Conservation (phyloP, 2,888 invertebrate species). For the Arge pagana region DNA sequence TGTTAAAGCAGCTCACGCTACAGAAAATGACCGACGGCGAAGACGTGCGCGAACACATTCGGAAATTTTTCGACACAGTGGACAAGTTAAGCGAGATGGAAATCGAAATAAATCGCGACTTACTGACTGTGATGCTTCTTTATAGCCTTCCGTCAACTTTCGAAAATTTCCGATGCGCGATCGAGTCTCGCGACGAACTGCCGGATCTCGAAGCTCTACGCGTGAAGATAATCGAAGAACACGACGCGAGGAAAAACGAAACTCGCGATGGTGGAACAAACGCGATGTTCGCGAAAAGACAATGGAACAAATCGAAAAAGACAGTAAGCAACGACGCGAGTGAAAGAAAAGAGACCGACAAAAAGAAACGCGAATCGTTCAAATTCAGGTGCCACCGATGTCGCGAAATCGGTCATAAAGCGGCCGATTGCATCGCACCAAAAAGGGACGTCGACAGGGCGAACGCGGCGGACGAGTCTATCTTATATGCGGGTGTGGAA, state of each 20-base stretch:
- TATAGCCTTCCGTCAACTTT: slow-evolving; percentile 19
- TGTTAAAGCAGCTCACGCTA: slow-evolving; percentile 24
- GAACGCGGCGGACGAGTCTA: neutral
- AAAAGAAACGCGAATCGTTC: neutral
- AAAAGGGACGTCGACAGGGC: neutral
- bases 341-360: too few relatives aligned
- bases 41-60: slow-evolving; percentile 17
- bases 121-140: neutral
- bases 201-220: slow-evolving; percentile 14
- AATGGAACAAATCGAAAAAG: neutral
- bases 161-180: slow-evolving; percentile 22
- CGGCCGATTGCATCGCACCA: slow-evolving; percentile 2
- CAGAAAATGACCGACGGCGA: slow-evolving; percentile 18
- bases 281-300: slow-evolving; percentile 10
- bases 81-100: slow-evolving; percentile 23
- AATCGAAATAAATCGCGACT: slow-evolving; percentile 15
- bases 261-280: neutral
- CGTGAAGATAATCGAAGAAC: too few relatives aligned
- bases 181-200: slow-evolving; percentile 24
- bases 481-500: neutral
- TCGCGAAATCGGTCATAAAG: slow-evolving; percentile 21
- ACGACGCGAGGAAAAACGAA: slow-evolving; percentile 1
- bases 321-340: neutral
- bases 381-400: slow-evolving; percentile 7
- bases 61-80: slow-evolving; percentile 19